These are phyloP conservation scores for Lordiphosa mommai DNA, from an alignment of 1,140 invertebrate species.

Conservation along the genomic window DNA sequence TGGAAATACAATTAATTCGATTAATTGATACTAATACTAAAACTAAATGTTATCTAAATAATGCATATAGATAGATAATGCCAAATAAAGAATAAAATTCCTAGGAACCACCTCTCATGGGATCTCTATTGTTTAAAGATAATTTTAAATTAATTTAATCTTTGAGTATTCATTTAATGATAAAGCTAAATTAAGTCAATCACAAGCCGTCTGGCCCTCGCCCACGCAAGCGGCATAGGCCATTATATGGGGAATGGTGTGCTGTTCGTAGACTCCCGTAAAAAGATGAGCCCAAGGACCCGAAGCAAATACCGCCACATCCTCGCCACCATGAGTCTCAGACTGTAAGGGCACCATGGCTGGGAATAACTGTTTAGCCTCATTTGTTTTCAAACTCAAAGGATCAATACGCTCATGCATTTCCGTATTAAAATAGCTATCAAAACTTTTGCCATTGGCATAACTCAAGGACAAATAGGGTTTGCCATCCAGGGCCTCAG, in stretches of 20 bases:
- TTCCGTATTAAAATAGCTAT: conserved; percentile 61
- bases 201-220: conserved; percentile 63
- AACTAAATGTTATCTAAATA: too few relatives aligned
- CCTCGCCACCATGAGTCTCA: conserved; percentile 87
- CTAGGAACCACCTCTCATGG: too few relatives aligned
- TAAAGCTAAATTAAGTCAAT: conserved; percentile 23
- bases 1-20: too few relatives aligned
- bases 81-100: too few relatives aligned
- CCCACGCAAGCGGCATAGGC: conserved; percentile 84
- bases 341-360: conserved; percentile 80
- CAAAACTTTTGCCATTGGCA: conserved; percentile 85
- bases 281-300: conserved; percentile 87
- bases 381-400: conserved; percentile 1
- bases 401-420: conserved; percentile 61
- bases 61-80: too few relatives aligned
- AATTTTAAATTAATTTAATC: too few relatives aligned
- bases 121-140: too few relatives aligned
- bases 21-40: too few relatives aligned
- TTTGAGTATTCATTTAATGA: too few relatives aligned
- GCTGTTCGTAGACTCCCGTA: conserved; percentile 88
- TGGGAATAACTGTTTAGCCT: conserved; percentile 79
- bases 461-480: conserved; percentile 87
- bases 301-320: conserved; percentile 84
- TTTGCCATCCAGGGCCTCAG: conserved; percentile 78
- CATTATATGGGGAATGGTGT: conserved; percentile 88